phyloP scores from a whole-genome alignment of 2,888 invertebrate genomes.

The Stratiomys singularior region DNA sequence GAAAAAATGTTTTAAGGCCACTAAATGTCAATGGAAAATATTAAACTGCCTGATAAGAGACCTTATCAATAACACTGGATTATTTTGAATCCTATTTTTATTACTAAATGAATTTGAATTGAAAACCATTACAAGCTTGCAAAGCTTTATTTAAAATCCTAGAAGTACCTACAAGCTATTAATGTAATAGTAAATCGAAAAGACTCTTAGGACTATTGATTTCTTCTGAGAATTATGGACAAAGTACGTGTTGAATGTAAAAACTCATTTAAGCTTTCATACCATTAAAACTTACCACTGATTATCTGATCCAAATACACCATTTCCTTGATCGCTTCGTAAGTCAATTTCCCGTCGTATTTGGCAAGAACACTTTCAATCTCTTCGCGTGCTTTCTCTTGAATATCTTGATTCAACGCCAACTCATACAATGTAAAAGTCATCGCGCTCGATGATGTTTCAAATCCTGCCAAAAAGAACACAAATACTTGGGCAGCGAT shows the following conservation, averaged over 20 bases:
- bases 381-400: slow-evolving; percentile 60
- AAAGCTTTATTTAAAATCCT: too few relatives aligned
- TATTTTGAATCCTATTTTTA: too few relatives aligned
- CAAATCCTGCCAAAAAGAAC: slow-evolving; percentile 66
- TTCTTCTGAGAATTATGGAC: too few relatives aligned
- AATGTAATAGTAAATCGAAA: too few relatives aligned
- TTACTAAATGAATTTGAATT: neutral
- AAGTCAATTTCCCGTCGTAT: slow-evolving; percentile 61
- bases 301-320: slow-evolving; percentile 64
- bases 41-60: too few relatives aligned
- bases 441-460: slow-evolving; percentile 65
- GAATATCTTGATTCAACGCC: slow-evolving; percentile 63
- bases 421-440: slow-evolving; percentile 62
- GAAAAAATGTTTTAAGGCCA: too few relatives aligned
- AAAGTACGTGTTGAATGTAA: too few relatives aligned
- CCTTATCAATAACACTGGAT: too few relatives aligned
- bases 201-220: too few relatives aligned
- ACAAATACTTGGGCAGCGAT: slow-evolving; percentile 65
- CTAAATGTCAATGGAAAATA: too few relatives aligned
- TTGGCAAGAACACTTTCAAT: slow-evolving; percentile 60
- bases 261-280: too few relatives aligned
- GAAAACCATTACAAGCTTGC: neutral
- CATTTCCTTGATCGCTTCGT: slow-evolving; percentile 64
- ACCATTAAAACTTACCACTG: slow-evolving; percentile 66
- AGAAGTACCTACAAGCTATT: too few relatives aligned